Percentiles rank a stretch among this genome's conserved stretches.
Evolutionary conservation across 1,140 invertebrate species (phyloP).

Genomic region (Spodoptera litura): DNA sequence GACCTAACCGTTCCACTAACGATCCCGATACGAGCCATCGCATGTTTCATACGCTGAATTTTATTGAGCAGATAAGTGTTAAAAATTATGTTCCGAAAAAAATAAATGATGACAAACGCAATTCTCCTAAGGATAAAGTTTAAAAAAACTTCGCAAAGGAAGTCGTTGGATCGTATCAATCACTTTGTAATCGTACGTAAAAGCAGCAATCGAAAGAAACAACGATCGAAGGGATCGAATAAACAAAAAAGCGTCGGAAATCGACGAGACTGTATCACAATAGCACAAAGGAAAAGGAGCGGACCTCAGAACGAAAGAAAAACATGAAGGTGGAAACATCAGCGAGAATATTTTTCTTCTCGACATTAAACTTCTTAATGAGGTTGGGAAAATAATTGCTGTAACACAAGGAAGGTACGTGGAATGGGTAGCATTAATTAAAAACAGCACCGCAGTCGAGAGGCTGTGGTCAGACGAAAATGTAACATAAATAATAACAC

Average conservation of each 20-base stretch:
- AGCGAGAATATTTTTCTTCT: constrained; percentile 73
- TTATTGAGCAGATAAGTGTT: constrained; percentile 56
- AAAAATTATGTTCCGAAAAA: constrained; percentile 45
- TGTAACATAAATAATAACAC: constrained; percentile 82
- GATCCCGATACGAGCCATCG: constrained; percentile 58
- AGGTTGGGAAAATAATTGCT: constrained; percentile 82
- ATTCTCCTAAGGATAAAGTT: constrained; percentile 28
- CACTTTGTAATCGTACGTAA: constrained; percentile 49
- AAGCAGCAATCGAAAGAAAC: constrained; percentile 56
- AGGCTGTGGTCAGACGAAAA: constrained; percentile 72
- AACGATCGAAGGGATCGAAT: constrained; percentile 54
- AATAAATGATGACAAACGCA: constrained; percentile 8
- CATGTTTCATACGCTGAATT: constrained; percentile 56
- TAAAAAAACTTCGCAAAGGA: constrained; percentile 35
- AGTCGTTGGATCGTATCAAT: constrained; percentile 48
- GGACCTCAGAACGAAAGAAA: constrained; percentile 53
- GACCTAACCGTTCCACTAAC: constrained; percentile 69
- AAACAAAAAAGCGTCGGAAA: constrained; percentile 58
- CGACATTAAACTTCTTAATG: constrained; percentile 79
- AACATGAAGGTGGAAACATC: constrained; percentile 60
- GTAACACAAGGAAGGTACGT: constrained; percentile 79
- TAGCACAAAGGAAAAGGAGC: constrained; percentile 58
- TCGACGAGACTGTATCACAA: constrained; percentile 57
- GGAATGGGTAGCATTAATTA: constrained; percentile 79
- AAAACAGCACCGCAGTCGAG: constrained; percentile 70